Percentiles rank a stretch among this genome's conserved stretches.
Conservation (phyloP, 2,797 vertebrate species). For the Intellagama lesueurii region DNA sequence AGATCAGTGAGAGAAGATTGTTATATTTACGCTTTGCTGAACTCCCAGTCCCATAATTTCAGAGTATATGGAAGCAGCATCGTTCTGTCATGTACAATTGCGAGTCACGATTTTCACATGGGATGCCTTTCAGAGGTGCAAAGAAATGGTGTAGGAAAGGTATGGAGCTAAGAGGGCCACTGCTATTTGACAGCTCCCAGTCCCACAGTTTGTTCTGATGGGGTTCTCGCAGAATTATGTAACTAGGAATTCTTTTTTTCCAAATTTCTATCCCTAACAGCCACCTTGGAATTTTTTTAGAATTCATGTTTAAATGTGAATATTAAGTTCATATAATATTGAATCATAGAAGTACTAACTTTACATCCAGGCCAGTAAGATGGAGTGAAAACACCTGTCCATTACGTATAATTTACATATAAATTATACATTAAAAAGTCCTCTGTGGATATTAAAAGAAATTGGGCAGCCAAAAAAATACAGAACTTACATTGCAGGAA, state of each 20-base stretch:
- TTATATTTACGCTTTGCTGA: too few relatives aligned
- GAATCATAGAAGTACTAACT: background rate
- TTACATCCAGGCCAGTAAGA: background rate
- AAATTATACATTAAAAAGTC: background rate
- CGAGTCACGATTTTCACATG: too few relatives aligned
- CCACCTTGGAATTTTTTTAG: background rate
- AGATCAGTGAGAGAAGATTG: background rate
- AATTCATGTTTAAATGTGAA: background rate
- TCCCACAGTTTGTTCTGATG: too few relatives aligned
- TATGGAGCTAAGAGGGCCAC: too few relatives aligned
- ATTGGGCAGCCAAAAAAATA: background rate
- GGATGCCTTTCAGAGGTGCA: too few relatives aligned
- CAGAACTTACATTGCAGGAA: background rate
- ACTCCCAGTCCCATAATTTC: too few relatives aligned
- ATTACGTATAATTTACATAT: background rate
- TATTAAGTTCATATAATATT: background rate
- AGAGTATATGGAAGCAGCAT: too few relatives aligned
- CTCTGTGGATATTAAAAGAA: background rate
- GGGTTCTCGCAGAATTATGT: too few relatives aligned
- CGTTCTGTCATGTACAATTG: too few relatives aligned
- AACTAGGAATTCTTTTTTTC: too few relatives aligned
- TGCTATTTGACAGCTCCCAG: too few relatives aligned
- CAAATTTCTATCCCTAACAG: background rate
- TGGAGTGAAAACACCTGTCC: background rate
- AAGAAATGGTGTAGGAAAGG: too few relatives aligned